Conservation (phyloP, 2,113 vertebrate species). For the Polypterus bichir region DNA sequence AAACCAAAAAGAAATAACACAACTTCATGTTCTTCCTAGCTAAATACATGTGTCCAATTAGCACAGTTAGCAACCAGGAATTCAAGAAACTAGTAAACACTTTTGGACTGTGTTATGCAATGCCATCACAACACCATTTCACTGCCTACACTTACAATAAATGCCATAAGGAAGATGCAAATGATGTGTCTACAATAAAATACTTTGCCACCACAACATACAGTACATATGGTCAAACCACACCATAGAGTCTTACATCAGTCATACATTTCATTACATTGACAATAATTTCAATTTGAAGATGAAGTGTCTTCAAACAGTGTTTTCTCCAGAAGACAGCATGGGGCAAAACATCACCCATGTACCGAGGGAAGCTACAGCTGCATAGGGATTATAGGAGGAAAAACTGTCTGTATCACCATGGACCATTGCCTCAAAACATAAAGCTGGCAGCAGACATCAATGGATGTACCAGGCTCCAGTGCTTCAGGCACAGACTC, state of each 20-base stretch:
- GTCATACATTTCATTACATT: too few species aligned
- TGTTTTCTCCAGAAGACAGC: too few species aligned
- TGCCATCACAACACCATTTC: not conserved
- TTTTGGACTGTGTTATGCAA: not conserved
- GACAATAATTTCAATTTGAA: too few species aligned
- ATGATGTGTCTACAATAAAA: conserved; percentile 1
- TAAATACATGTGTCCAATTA: conserved; percentile 7
- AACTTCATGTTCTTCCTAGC: not conserved
- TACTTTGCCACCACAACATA: conserved; percentile 6
- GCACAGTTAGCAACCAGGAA: conserved; percentile 1
- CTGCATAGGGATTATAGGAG: too few species aligned
- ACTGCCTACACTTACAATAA: not conserved
- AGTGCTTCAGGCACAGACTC: too few species aligned
- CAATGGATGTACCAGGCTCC: too few species aligned
- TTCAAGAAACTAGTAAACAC: conserved; percentile 4
- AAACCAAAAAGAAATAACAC: not conserved
- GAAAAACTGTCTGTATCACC: too few species aligned
- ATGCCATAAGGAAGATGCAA: not conserved
- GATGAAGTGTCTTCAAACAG: too few species aligned
- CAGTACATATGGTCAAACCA: conserved; percentile 4
- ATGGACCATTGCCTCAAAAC: too few species aligned
- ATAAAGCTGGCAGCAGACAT: too few species aligned
- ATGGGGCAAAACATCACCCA: too few species aligned
- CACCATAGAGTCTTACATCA: not conserved
- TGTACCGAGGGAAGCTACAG: too few species aligned